Evolutionary conservation across 2,113 vertebrate species (phyloP), one percentile per base, ranked within the genome.

Genomic region (Otolemur garnettii): DNA sequence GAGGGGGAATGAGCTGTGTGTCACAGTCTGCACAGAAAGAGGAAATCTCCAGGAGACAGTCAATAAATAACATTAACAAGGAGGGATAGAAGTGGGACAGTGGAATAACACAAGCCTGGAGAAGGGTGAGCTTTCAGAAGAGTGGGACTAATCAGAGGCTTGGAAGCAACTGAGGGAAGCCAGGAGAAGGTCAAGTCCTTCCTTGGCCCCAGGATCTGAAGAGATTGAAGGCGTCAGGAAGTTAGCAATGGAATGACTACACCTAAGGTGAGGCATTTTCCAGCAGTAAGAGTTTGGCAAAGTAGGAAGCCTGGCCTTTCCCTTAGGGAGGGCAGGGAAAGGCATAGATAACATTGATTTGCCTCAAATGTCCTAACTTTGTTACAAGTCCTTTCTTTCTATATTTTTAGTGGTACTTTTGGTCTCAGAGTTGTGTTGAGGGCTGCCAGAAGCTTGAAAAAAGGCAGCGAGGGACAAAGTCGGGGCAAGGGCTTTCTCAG

Each of bases 381-480:
- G 50, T n/a, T 57, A 17, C 21, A 59, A n/a, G 21, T 59, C 13
- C 15, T 87, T 59, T 95, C 66, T 30, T 28, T 10, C 45, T 50
- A 2, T 69, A 68, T 72, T 71, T 75, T 42, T 77, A 91, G 18
- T 91, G 64, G 30, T 85, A 42, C 71, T 93, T 93, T 79, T 93
- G 38, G 50, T 55, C 30, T 82, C 35, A 24, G 35, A 18, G 33
- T 19, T n/a, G 15, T 19, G 66, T 53, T 13, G 4, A 89, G 33
- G 14, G 18, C 28, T 55, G 33, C 28, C 18, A 50, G 22, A 80
- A 57, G 14, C 42, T 88, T 55, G 24, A 1, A 81, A 75, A 68
- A 64, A 4, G 17, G 1, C 26, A 60, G 4, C 0, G 4, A 75
- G 11, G 6, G 30, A 59, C 30, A 84, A n/a, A 15, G 57, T 68